Percentiles rank a stretch among this genome's conserved stretches.
Evolutionary conservation across 2,797 vertebrate species (phyloP).

Genomic region (Acomys russatus): DNA sequence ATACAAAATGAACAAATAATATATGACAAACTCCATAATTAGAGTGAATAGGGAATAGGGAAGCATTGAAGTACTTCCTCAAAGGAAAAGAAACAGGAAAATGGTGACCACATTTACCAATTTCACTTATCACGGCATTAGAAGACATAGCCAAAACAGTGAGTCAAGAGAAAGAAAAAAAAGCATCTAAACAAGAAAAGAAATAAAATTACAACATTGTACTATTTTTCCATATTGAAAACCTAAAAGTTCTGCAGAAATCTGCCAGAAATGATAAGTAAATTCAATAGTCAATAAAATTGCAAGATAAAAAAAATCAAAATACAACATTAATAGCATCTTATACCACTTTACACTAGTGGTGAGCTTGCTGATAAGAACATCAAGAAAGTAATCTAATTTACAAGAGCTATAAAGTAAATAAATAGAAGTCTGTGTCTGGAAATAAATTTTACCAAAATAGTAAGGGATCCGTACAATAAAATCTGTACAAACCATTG

Average conservation of each 20-base stretch:
- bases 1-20: background rate
- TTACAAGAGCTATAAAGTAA: background rate
- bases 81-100: background rate
- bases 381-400: background rate
- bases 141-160: background rate
- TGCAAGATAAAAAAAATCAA: background rate
- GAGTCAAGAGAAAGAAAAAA: background rate
- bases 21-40: background rate
- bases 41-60: background rate
- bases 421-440: background rate
- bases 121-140: background rate
- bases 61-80: background rate
- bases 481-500: background rate
- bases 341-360: background rate
- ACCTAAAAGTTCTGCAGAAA: background rate
- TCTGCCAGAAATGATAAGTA: background rate
- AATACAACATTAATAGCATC: background rate
- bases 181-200: background rate
- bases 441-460: background rate
- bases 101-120: background rate
- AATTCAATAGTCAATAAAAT: background rate
- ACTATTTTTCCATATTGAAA: background rate
- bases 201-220: background rate
- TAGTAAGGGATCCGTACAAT: background rate
- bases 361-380: background rate